phyloP scores from a whole-genome alignment of 2,113 vertebrate species.

The Madoqua kirkii region DNA sequence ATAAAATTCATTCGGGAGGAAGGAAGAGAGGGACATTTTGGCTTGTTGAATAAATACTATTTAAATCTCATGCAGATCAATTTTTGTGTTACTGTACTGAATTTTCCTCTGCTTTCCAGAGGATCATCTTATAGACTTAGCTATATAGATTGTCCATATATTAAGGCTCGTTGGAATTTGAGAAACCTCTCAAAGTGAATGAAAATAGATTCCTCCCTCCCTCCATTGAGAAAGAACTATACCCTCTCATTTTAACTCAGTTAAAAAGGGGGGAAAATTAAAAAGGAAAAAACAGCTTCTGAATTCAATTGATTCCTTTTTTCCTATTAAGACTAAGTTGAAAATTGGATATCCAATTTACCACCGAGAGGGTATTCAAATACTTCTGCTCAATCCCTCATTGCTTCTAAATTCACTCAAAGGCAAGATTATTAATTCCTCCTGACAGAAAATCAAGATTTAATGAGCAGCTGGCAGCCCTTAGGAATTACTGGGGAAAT shows the following conservation, averaged over 20 bases:
- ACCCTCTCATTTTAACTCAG: conserved; percentile 54
- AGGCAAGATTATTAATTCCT: conserved; percentile 89
- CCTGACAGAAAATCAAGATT: conserved; percentile 94
- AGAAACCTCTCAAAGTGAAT: conserved; percentile 41
- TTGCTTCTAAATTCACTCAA: conserved; percentile 84
- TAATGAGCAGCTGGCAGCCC: conserved; percentile 88
- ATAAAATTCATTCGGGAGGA: background rate
- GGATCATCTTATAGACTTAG: conserved; percentile 1
- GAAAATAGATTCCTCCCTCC: conserved; percentile 33
- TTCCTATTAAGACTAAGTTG: conserved; percentile 66
- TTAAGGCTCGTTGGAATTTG: background rate
- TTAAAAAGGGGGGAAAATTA: conserved; percentile 23
- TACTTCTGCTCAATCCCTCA: conserved; percentile 77
- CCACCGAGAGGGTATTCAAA: conserved; percentile 77
- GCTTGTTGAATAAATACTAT: conserved; percentile 11
- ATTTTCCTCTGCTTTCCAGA: conserved; percentile 59
- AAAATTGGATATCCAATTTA: conserved; percentile 78
- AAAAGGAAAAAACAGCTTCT: conserved; percentile 72
- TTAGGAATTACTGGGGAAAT: conserved; percentile 77
- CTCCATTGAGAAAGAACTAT: conserved; percentile 32
- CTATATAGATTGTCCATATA: background rate
- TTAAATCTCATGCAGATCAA: conserved; percentile 21
- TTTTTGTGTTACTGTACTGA: conserved; percentile 6
- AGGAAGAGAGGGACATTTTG: background rate
- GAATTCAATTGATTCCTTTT: conserved; percentile 74